phyloP scores from a whole-genome alignment of 2,113 vertebrate species.

The Tinamus guttatus region DNA sequence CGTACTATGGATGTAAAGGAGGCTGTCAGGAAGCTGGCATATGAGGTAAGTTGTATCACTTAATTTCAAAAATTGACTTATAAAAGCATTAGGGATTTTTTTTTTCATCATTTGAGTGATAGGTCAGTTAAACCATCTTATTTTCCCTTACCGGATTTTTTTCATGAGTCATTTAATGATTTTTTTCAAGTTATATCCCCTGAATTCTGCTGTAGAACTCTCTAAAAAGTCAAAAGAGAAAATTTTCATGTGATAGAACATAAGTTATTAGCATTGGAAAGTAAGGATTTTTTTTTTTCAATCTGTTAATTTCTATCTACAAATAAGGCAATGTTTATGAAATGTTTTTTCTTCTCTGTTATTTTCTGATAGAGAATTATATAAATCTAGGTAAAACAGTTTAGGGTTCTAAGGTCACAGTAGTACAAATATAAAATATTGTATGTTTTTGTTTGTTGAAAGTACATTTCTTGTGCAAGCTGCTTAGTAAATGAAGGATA shows the following conservation, averaged over 20 bases:
- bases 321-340: background rate
- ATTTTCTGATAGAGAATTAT: background rate
- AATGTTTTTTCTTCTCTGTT: background rate
- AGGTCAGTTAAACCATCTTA: background rate
- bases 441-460: background rate
- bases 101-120: background rate
- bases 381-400: background rate
- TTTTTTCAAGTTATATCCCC: background rate
- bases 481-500: background rate
- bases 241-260: background rate
- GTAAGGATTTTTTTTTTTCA: background rate
- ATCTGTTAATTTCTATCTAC: background rate
- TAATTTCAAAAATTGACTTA: background rate
- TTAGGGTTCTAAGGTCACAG: background rate
- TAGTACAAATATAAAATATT: background rate
- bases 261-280: background rate
- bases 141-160: background rate
- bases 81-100: too few species aligned
- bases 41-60: constrained; percentile 81
- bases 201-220: background rate
- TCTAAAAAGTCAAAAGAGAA: background rate
- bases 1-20: constrained; percentile 93
- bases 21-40: constrained; percentile 90
- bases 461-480: background rate
- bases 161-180: background rate